Conservation (phyloP, 2,113 vertebrate species). For the Rhabdomys dilectus region DNA sequence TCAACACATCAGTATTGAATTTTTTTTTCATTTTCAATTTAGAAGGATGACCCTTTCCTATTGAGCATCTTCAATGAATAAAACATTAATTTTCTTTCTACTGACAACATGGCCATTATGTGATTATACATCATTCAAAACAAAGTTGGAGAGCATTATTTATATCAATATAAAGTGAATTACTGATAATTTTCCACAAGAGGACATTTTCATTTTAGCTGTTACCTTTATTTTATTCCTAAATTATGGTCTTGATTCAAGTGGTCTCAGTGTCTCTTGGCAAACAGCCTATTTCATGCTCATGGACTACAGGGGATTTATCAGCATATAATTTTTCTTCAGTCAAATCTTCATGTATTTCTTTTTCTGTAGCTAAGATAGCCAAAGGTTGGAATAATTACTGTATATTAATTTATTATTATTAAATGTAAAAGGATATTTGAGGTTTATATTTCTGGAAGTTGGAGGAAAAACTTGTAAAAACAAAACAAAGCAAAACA, state of each 20-base stretch:
- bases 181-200: constrained; percentile 71
- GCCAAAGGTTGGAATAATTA: neutral
- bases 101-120: constrained; percentile 42
- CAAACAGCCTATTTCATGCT: neutral
- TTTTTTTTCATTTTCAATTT: neutral
- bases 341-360: neutral
- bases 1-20: constrained; percentile 32
- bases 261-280: neutral
- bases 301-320: neutral
- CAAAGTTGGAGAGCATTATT: constrained; percentile 52
- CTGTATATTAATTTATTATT: neutral
- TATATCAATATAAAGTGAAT: constrained; percentile 64
- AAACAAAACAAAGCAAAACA: neutral
- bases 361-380: constrained; percentile 15
- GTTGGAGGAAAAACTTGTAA: neutral
- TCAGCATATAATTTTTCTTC: neutral
- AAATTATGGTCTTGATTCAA: constrained; percentile 74
- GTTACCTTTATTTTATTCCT: constrained; percentile 58
- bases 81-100: constrained; percentile 60
- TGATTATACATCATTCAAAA: constrained; percentile 30
- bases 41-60: constrained; percentile 4
- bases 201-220: constrained; percentile 52
- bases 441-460: constrained; percentile 24
- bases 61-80: constrained; percentile 62
- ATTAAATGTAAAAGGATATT: constrained; percentile 58